phyloP scores from a whole-genome alignment of 1,140 invertebrate species.

The Brachystomella parvula region DNA sequence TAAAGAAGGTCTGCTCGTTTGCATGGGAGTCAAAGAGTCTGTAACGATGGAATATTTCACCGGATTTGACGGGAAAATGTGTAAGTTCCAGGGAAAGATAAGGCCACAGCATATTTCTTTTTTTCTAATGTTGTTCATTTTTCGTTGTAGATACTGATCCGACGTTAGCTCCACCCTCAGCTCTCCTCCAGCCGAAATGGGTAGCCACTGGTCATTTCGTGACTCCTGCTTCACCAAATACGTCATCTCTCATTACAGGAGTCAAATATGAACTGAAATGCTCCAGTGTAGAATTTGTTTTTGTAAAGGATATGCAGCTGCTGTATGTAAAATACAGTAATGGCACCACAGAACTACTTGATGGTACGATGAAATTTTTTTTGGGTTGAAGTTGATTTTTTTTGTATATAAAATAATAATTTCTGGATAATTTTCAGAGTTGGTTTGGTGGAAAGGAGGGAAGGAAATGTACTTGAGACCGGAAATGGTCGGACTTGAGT shows the following conservation, averaged over 20 bases:
- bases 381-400: background rate
- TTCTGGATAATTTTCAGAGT: background rate
- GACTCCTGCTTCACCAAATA: background rate
- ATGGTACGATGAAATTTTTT: background rate
- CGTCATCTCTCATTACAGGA: background rate
- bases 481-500: background rate
- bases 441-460: conserved; percentile 2
- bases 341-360: background rate
- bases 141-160: background rate
- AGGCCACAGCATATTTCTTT: no score
- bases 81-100: background rate
- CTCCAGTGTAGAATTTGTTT: background rate
- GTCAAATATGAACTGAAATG: background rate
- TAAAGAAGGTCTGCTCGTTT: background rate
- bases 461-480: background rate
- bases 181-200: background rate
- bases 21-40: background rate
- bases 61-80: background rate
- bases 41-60: background rate
- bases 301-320: background rate
- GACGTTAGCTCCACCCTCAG: background rate
- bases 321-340: background rate
- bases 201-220: background rate
- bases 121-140: background rate
- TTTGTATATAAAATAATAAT: background rate